These are phyloP conservation scores for Anabacerthia variegaticeps DNA, from an alignment of 2,797 vertebrate species.

Conservation along the genomic window DNA sequence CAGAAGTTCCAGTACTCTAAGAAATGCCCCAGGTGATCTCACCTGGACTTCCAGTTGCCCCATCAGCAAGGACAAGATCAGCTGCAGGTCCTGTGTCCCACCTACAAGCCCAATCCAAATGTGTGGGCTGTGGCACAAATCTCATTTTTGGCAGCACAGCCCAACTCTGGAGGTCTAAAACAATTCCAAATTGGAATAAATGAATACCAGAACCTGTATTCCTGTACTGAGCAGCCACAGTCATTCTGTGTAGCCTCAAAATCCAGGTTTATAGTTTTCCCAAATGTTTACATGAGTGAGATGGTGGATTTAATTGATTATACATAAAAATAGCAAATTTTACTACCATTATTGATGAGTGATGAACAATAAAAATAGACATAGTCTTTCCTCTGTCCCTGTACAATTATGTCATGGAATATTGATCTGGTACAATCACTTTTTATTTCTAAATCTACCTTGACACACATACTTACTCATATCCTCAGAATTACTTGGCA, in stretches of 20 bases:
- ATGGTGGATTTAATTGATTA: not conserved
- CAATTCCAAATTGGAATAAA: not conserved
- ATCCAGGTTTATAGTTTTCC: not conserved
- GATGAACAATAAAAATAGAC: not conserved
- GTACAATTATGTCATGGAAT: not conserved
- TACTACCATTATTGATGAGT: not conserved
- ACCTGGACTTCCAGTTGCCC: not conserved
- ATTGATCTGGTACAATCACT: not conserved
- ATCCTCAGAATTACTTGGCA: not conserved
- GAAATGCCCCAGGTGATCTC: not conserved
- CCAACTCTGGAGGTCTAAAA: not conserved
- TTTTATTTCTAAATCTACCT: constrained; percentile 21
- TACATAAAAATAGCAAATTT: not conserved
- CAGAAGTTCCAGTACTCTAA: not conserved
- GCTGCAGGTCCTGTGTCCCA: not conserved
- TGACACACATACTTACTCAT: not conserved
- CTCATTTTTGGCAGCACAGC: not conserved
- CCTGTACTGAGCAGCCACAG: not conserved
- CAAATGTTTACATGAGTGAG: not conserved
- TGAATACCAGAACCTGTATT: not conserved
- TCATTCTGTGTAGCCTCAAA: not conserved
- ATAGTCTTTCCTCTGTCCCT: not conserved
- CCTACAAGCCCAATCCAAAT: not conserved
- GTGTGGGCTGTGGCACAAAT: not conserved
- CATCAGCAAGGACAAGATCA: not conserved